Evolutionary conservation across 2,797 vertebrate species (phyloP).

Genomic region (Chlorospingus flavigularis): DNA sequence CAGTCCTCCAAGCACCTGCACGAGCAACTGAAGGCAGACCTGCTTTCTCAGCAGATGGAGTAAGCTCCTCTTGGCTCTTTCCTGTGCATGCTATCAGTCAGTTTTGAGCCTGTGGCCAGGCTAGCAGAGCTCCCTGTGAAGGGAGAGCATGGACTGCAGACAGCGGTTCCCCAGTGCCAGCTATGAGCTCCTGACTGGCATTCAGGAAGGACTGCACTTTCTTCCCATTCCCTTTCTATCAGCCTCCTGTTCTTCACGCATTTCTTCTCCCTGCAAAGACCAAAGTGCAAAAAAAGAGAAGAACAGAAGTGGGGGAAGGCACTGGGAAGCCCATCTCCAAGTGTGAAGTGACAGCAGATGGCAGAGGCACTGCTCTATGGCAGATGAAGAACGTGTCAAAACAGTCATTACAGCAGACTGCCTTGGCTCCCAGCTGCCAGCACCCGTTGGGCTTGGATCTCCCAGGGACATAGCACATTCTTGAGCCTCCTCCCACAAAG

Average conservation of each 20-base stretch:
- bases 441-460: neutral
- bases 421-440: neutral
- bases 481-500: neutral
- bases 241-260: neutral
- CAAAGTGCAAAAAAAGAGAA: neutral
- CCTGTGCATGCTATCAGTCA: neutral
- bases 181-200: neutral
- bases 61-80: neutral
- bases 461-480: neutral
- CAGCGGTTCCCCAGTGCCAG: neutral
- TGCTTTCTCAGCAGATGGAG: neutral
- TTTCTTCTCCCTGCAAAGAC: neutral
- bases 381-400: neutral
- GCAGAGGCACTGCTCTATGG: neutral
- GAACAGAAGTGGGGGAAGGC: neutral
- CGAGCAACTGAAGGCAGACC: neutral
- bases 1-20: neutral
- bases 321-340: neutral
- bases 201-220: neutral
- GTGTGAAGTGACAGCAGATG: slow-evolving; percentile 29
- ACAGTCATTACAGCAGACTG: neutral
- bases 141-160: neutral
- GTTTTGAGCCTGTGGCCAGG: neutral
- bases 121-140: neutral
- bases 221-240: neutral